Base-by-base conservation (phyloP, 2,888 invertebrate species). In the Ptilodon capucinus region DNA sequence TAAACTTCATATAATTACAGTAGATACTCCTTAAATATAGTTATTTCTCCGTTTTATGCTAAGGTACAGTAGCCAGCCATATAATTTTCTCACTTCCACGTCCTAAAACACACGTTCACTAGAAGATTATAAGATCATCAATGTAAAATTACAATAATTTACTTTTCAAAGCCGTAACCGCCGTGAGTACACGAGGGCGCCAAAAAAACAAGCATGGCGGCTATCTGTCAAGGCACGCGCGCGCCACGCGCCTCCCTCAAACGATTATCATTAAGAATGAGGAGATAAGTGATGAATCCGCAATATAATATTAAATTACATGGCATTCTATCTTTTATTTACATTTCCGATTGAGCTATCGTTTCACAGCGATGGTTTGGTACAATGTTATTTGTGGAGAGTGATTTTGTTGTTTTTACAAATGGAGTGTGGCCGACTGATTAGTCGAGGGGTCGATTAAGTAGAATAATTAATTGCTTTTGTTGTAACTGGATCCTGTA, bases 291-390 rank as follows among this genome's bases (percentile, higher is more conserved):
- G 68, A 68, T 69, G 81, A 77, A 83, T 83, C 80, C 75, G 79
- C 71, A 81, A 56, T 74, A 78, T 81, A 81, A 78, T 84, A 89
- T 90, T 79, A 71, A 77, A 76, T 90, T 88, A 86, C 89, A 81
- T 60, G 19, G 64, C 73, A 74, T 76, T 62, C 65, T 83, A 83
- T 86, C 84, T 81, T 80, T 76, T 90, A 87, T 90, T 90, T 89
- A 78, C 84, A 56, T 86, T 87, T 84, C 83, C 73, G 86, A 89
- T 89, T 86, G 86, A 76, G 78, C 47, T 65, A 84, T 89, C 84
- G 57, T 52, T 84, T 90, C 87, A 83, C 86, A 56, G 51, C 21
- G 57, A 61, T 61, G 68, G 72, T 75, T 81, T 75, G 51, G 42
- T 30, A 42, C 13, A 38, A 35, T 51, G 47, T 51, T 57, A 55